These are phyloP conservation scores for Clistopyga incitator DNA, from an alignment of 2,888 invertebrate genomes.

Conservation along the genomic window DNA sequence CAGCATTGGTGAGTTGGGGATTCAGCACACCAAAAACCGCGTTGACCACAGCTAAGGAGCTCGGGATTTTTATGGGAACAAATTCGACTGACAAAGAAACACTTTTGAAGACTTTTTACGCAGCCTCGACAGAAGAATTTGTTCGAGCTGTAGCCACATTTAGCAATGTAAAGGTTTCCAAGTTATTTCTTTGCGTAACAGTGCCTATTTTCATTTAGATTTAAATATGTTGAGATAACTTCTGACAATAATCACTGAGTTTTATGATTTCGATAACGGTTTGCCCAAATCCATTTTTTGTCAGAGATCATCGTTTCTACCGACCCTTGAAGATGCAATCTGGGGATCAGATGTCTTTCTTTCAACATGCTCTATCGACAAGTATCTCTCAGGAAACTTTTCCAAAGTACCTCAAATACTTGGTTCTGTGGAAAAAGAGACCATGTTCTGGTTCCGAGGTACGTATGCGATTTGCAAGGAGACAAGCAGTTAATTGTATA, in stretches of 20 bases:
- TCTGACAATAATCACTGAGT: too few species aligned
- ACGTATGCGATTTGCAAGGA: neutral
- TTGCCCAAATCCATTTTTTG: neutral
- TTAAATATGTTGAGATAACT: too few species aligned
- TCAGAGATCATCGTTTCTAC: neutral
- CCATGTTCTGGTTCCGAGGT: neutral
- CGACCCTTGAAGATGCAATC: neutral
- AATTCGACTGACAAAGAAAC: conserved; percentile 48
- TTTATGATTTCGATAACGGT: too few species aligned
- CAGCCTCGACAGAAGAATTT: conserved; percentile 56
- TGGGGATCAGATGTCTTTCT: neutral
- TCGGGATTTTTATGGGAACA: neutral
- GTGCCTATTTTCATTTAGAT: too few species aligned
- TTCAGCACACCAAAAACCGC: neutral
- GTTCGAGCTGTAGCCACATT: neutral
- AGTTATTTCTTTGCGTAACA: too few species aligned
- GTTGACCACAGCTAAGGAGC: neutral
- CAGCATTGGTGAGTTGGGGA: neutral
- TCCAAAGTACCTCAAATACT: neutral
- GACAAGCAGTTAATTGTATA: too few species aligned
- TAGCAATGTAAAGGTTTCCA: neutral
- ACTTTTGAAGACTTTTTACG: conserved; percentile 64
- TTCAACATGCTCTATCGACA: neutral
- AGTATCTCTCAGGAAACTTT: neutral
- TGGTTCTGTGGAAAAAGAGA: neutral